These are phyloP conservation scores for Eutrigla gurnardus DNA, from an alignment of 2,797 vertebrate species.

Conservation along the genomic window DNA sequence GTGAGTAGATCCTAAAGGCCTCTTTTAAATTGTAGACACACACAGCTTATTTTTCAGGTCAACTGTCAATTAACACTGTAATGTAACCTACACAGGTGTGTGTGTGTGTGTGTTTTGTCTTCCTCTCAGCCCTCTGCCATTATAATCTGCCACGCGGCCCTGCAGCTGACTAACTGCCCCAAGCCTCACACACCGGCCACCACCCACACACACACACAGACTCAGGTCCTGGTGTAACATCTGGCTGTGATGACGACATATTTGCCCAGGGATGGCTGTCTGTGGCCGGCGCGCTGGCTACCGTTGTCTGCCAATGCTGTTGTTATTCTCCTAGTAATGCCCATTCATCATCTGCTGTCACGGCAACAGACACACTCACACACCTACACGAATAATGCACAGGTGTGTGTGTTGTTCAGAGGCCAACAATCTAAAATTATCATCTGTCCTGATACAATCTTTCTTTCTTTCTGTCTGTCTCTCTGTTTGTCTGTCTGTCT, in stretches of 20 bases:
- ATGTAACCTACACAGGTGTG: slow-evolving; percentile 23
- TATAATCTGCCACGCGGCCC: slow-evolving; percentile 73
- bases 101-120: slow-evolving; percentile 37
- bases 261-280: slow-evolving; percentile 69
- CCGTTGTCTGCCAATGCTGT: slow-evolving; percentile 53
- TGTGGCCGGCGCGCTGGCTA: slow-evolving; percentile 56
- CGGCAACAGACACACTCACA: slow-evolving; percentile 37
- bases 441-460: background rate
- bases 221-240: slow-evolving; percentile 70
- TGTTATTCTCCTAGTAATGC: slow-evolving; percentile 80
- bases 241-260: slow-evolving; percentile 68
- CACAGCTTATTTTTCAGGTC: slow-evolving; percentile 1
- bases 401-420: slow-evolving; percentile 2
- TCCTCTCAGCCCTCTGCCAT: slow-evolving; percentile 67
- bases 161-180: slow-evolving; percentile 73
- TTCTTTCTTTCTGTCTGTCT: background rate
- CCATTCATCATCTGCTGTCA: slow-evolving; percentile 86
- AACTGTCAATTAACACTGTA: background rate
- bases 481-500: background rate
- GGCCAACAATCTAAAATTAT: background rate
- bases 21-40: slow-evolving; percentile 12
- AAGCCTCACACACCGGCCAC: slow-evolving; percentile 43
- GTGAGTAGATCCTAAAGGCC: too few species aligned
- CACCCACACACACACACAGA: slow-evolving; percentile 36
- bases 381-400: slow-evolving; percentile 31